A percentile compares a stretch with the other conserved stretches of the same genome.
These are phyloP conservation scores for Lineus longissimus DNA, from an alignment of 1,140 invertebrate species.

Conservation along the genomic window DNA sequence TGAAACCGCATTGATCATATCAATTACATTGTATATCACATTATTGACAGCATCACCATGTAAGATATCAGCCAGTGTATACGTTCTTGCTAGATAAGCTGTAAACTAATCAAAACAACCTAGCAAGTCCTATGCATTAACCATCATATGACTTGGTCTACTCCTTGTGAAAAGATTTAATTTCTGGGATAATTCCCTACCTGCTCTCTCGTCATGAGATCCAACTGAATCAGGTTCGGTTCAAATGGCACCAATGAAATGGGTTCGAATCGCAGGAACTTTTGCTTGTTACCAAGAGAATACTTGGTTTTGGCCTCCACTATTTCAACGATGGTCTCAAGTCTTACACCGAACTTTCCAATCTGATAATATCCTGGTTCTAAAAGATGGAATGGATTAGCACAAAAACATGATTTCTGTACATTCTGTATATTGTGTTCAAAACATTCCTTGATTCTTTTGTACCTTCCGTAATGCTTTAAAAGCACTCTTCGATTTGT, in stretches of 20 bases:
- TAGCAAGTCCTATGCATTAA: too few relatives aligned
- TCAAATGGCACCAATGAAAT: slow-evolving; percentile 93
- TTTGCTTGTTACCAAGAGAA: slow-evolving; percentile 28
- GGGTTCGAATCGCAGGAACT: slow-evolving; percentile 74
- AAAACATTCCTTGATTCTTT: too few relatives aligned
- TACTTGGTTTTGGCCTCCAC: slow-evolving; percentile 57
- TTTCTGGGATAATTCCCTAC: slow-evolving; percentile 19
- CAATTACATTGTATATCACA: background rate
- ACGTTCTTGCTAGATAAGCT: too few relatives aligned
- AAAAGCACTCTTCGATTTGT: too few relatives aligned
- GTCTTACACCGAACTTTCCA: slow-evolving; percentile 81
- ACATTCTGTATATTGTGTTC: too few relatives aligned
- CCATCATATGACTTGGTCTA: too few relatives aligned
- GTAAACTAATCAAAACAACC: too few relatives aligned
- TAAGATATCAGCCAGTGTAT: background rate
- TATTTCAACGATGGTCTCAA: slow-evolving; percentile 70
- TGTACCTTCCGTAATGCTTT: too few relatives aligned
- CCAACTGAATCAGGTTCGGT: slow-evolving; percentile 73
- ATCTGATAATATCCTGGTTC: slow-evolving; percentile 68
- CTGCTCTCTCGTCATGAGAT: slow-evolving; percentile 73
- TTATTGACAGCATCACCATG: background rate
- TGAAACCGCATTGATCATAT: background rate
- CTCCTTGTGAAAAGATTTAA: background rate
- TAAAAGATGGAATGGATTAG: too few relatives aligned
- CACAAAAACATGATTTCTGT: too few relatives aligned